Conservation (phyloP, 2,888 invertebrate species). For the Andricus curvator region DNA sequence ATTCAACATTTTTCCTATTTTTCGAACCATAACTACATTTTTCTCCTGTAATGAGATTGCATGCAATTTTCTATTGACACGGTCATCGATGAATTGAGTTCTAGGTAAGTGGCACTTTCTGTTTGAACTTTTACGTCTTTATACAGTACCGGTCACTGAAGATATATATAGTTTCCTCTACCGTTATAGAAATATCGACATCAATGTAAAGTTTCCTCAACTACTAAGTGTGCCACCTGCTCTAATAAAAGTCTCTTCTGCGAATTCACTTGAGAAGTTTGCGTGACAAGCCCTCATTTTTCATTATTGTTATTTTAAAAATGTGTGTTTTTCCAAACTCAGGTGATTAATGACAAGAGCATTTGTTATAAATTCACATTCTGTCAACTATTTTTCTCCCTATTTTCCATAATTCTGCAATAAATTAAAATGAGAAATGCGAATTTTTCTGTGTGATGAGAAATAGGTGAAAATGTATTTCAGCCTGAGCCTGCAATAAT, state of each 20-base stretch:
- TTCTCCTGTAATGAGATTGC: not conserved
- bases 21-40: conserved; percentile 30
- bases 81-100: conserved; percentile 18
- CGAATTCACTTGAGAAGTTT: not conserved
- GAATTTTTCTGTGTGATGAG: not conserved
- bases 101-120: conserved; percentile 28
- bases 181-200: conserved; percentile 24
- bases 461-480: not conserved
- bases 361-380: not conserved
- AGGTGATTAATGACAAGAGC: not conserved
- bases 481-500: not conserved
- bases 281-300: not conserved
- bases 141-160: conserved; percentile 1
- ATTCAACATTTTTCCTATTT: not conserved
- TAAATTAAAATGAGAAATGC: not conserved
- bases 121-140: conserved; percentile 20
- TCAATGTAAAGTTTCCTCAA: conserved; percentile 31
- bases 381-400: not conserved
- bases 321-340: not conserved
- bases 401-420: not conserved
- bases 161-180: not conserved
- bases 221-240: not conserved
- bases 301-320: not conserved
- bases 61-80: conserved; percentile 16
- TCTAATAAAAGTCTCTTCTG: not conserved